Evolutionary conservation across 2,113 vertebrate genomes (phyloP).

Genomic region (Leptosomus discolor): DNA sequence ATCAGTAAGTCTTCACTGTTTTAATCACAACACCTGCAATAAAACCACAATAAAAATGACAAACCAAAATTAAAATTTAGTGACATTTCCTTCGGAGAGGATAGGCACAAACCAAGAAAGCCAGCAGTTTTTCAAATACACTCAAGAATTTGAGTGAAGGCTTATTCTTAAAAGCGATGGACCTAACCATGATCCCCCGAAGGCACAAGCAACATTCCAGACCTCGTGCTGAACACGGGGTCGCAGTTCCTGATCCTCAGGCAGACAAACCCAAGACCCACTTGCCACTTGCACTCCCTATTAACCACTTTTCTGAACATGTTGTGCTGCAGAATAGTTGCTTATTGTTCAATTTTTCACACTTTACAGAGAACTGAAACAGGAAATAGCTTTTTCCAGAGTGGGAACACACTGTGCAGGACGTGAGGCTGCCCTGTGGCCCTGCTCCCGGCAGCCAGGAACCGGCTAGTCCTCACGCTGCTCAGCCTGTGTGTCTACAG

Average conservation of each 20-base stretch:
- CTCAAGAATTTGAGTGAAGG: background rate
- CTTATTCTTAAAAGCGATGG: background rate
- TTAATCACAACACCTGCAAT: background rate
- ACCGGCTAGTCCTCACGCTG: accelerated
- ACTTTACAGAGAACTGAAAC: background rate
- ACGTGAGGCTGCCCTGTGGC: background rate
- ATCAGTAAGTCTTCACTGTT: background rate
- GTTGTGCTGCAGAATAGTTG: accelerated
- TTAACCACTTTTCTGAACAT: accelerated
- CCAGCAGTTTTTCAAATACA: background rate
- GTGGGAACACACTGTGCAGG: accelerated
- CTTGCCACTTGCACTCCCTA: background rate
- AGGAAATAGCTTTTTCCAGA: accelerated
- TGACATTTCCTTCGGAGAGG: background rate
- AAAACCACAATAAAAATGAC: accelerated
- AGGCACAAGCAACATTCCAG: accelerated
- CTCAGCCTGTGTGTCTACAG: accelerated
- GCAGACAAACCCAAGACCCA: background rate
- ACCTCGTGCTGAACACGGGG: background rate
- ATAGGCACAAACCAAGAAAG: background rate
- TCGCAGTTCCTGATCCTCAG: background rate
- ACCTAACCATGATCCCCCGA: background rate
- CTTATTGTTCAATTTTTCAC: background rate
- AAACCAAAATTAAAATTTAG: accelerated
- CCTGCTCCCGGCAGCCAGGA: background rate